phyloP scores from a whole-genome alignment of 2,113 vertebrate genomes.

The Ramphastos sulfuratus region DNA sequence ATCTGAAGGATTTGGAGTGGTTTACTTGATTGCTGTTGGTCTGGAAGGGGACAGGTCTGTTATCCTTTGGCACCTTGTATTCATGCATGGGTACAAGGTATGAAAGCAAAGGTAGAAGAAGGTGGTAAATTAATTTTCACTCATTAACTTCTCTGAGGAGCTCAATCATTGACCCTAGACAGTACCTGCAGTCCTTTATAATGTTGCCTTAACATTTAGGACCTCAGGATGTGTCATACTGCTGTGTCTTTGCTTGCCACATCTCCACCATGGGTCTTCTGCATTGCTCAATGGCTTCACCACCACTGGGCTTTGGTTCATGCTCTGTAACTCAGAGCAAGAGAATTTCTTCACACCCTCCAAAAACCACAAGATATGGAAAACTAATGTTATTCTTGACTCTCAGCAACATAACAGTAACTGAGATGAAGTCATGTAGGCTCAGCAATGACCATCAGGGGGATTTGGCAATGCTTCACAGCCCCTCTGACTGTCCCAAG shows the following conservation, averaged over 20 bases:
- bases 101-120: rapidly evolving
- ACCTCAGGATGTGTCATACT: not conserved
- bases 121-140: not conserved
- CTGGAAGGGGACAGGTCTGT: not conserved
- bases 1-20: not conserved
- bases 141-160: not conserved
- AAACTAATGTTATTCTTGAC: slow-evolving; percentile 69
- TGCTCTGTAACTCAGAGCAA: slow-evolving; percentile 60
- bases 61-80: not conserved
- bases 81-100: rapidly evolving
- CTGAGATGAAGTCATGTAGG: slow-evolving; percentile 73
- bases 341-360: slow-evolving; percentile 73
- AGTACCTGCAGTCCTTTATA: not conserved
- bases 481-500: slow-evolving; percentile 1
- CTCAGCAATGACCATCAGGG: slow-evolving; percentile 57
- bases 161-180: rapidly evolving
- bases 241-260: not conserved
- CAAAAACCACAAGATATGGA: slow-evolving; percentile 75
- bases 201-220: not conserved
- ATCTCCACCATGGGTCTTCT: not conserved
- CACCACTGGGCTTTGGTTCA: not conserved
- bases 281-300: slow-evolving; percentile 28
- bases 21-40: no score
- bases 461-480: slow-evolving; percentile 59
- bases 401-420: slow-evolving; percentile 63